phyloP scores from a whole-genome alignment of 2,113 vertebrate genomes.

The Lonchura striata region DNA sequence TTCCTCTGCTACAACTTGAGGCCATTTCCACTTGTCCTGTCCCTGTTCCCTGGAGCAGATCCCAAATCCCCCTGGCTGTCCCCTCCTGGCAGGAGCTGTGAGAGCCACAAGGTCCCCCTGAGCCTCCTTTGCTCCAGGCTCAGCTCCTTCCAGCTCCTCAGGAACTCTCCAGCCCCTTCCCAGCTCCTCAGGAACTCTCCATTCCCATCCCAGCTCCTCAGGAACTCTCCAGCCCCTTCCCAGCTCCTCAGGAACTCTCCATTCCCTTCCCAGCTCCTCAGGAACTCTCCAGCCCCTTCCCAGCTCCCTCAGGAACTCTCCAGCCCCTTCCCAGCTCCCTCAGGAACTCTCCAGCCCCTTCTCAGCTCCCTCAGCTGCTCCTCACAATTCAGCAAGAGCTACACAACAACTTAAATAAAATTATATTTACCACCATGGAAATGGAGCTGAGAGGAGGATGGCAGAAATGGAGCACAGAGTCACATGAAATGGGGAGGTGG shows the following conservation, averaged over 20 bases:
- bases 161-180: no score
- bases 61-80: accelerated
- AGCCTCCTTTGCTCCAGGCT: background rate
- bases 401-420: background rate
- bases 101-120: background rate
- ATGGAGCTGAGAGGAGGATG: background rate
- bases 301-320: background rate
- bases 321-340: background rate
- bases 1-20: accelerated
- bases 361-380: background rate
- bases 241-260: background rate
- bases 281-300: background rate
- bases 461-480: background rate
- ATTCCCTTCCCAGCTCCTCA: background rate
- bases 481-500: background rate
- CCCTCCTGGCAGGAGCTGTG: background rate
- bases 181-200: no score
- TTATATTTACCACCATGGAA: background rate
- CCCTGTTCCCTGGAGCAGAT: background rate
- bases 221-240: background rate
- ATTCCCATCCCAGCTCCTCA: no score
- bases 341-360: background rate
- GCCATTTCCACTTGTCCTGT: accelerated
- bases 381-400: background rate
- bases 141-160: background rate